These are phyloP conservation scores for Cepaea hortensis DNA, from an alignment of 2,888 invertebrate genomes.

Conservation along the genomic window DNA sequence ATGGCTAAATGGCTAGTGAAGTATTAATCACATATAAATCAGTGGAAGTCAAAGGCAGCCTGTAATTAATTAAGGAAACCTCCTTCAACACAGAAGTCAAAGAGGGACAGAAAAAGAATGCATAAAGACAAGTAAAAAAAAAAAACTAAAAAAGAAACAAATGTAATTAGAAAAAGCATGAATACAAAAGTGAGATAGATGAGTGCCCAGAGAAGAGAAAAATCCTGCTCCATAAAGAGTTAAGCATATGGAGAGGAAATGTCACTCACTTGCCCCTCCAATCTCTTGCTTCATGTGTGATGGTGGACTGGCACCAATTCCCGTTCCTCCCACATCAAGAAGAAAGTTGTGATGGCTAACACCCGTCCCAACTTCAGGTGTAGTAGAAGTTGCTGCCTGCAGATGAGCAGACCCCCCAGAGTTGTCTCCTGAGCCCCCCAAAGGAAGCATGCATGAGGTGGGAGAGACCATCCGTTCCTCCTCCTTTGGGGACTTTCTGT, in stretches of 20 bases:
- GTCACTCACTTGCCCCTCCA: constrained; percentile 44
- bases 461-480: constrained; percentile 59
- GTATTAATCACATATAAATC: too few relatives aligned
- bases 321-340: constrained; percentile 35
- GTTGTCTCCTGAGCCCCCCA: constrained; percentile 41
- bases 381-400: constrained; percentile 66
- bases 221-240: too few relatives aligned
- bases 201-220: too few relatives aligned
- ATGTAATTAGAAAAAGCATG: too few relatives aligned
- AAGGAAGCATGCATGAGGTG: constrained; percentile 55
- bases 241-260: background rate
- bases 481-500: constrained; percentile 53
- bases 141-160: too few relatives aligned
- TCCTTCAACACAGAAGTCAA: too few relatives aligned
- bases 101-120: too few relatives aligned
- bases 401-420: constrained; percentile 43
- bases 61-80: too few relatives aligned
- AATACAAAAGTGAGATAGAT: too few relatives aligned
- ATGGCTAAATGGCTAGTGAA: too few relatives aligned
- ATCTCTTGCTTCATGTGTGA: constrained; percentile 51
- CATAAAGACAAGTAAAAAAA: too few relatives aligned
- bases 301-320: constrained; percentile 29
- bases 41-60: too few relatives aligned
- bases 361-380: constrained; percentile 56
- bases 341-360: constrained; percentile 49